phyloP scores from a whole-genome alignment of 2,113 vertebrate genomes.

The Pelvicachromis taeniatus region DNA sequence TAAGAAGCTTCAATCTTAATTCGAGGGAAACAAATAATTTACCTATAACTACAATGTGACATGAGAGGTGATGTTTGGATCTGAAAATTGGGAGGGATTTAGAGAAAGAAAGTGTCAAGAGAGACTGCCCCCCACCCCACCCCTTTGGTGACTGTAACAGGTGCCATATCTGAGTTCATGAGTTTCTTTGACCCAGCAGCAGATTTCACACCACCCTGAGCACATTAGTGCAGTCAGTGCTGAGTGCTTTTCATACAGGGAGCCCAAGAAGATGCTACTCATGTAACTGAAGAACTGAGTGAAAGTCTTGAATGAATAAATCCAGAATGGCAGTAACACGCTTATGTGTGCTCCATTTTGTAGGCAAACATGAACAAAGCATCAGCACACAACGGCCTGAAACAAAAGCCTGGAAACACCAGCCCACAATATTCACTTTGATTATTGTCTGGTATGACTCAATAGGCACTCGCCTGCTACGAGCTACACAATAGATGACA shows the following conservation, averaged over 20 bases:
- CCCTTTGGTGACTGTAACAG: neutral
- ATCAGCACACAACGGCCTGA: neutral
- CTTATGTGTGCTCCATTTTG: neutral
- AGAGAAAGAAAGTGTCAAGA: neutral
- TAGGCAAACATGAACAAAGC: neutral
- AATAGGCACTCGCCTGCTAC: neutral
- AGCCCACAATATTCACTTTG: neutral
- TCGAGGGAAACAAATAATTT: neutral
- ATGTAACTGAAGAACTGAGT: neutral
- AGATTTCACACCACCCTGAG: neutral
- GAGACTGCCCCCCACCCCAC: neutral
- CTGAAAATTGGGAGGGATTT: neutral
- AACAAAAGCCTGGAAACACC: constrained; percentile 6
- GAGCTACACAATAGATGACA: neutral
- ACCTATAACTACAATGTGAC: neutral
- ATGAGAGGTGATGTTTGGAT: neutral
- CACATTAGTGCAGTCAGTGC: neutral
- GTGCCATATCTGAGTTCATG: neutral
- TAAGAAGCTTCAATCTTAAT: neutral
- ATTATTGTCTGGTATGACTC: constrained; percentile 12
- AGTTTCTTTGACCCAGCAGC: neutral
- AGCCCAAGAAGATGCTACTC: neutral
- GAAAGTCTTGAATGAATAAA: neutral
- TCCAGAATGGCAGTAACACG: neutral
- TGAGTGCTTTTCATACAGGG: neutral